Evolutionary conservation across 1,140 invertebrate genomes (phyloP).

Genomic region (Drosophila equinoxialis): DNA sequence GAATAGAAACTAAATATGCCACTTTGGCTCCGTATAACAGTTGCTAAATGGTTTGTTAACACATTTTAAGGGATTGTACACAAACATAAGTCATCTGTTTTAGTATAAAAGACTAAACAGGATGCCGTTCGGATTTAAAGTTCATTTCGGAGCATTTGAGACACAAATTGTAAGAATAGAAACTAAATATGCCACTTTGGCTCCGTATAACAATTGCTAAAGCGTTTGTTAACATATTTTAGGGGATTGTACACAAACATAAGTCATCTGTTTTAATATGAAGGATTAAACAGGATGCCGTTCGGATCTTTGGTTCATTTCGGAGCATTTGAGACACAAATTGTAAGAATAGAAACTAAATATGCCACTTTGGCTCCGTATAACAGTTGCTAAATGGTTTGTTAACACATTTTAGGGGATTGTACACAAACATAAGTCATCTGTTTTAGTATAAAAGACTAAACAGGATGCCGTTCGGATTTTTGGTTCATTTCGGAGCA

Average conservation of each 20-base stretch:
- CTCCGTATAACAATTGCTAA: background rate
- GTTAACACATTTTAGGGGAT: too few relatives aligned
- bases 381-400: too few relatives aligned
- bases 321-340: too few relatives aligned
- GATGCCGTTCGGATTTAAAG: slow-evolving; percentile 21
- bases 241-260: slow-evolving; percentile 34
- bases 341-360: too few relatives aligned
- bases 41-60: background rate
- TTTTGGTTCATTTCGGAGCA: too few relatives aligned
- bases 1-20: slow-evolving; percentile 22
- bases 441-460: too few relatives aligned
- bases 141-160: slow-evolving; percentile 40
- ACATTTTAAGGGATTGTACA: slow-evolving; percentile 1
- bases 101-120: slow-evolving; percentile 26
- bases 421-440: too few relatives aligned
- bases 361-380: too few relatives aligned
- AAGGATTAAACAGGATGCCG: too few relatives aligned
- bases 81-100: slow-evolving; percentile 31
- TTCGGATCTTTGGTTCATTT: too few relatives aligned
- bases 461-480: too few relatives aligned
- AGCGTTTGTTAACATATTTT: background rate
- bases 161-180: slow-evolving; percentile 3
- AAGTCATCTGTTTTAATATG: slow-evolving; percentile 34
- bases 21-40: slow-evolving; percentile 43
- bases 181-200: slow-evolving; percentile 36